Percentiles rank a stretch among this genome's conserved stretches.
phyloP scores from a whole-genome alignment of 2,797 vertebrate species.

The Spinus pinus region DNA sequence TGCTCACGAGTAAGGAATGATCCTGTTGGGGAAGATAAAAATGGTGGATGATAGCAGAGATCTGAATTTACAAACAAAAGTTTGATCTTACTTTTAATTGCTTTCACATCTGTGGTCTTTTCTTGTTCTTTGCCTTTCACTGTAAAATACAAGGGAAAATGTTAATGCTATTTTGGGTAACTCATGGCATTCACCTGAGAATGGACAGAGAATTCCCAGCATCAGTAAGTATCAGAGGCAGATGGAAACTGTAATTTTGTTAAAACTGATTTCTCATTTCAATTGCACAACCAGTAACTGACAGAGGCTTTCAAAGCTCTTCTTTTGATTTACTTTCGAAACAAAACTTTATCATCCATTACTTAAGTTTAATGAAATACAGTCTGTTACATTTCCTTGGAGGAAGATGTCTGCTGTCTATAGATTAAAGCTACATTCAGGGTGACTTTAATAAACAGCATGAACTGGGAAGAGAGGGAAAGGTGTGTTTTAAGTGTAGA shows the following conservation, averaged over 20 bases:
- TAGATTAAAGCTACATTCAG: background rate
- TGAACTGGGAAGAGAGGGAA: background rate
- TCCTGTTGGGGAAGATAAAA: background rate
- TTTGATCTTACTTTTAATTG: slow-evolving; percentile 84
- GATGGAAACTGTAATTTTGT: background rate
- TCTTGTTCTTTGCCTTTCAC: slow-evolving; percentile 95
- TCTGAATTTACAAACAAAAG: background rate
- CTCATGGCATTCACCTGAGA: background rate
- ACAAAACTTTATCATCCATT: background rate
- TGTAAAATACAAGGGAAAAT: slow-evolving; percentile 71
- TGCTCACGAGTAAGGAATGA: background rate
- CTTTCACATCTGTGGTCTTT: slow-evolving; percentile 84
- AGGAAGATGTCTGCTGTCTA: background rate
- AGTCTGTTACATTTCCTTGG: background rate
- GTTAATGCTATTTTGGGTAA: slow-evolving; percentile 14
- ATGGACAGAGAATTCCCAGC: background rate
- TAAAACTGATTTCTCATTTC: background rate
- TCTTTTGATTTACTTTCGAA: background rate
- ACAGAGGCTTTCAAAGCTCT: background rate
- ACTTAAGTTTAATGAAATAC: background rate
- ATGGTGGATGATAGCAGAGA: background rate
- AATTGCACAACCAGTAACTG: background rate
- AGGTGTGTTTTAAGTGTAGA: background rate
- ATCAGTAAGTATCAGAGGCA: background rate
- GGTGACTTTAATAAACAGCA: background rate